A percentile compares a stretch with the other conserved stretches of the same genome.
phyloP scores from a whole-genome alignment of 1,140 invertebrate genomes.

The Leptinotarsa undecemlineata region DNA sequence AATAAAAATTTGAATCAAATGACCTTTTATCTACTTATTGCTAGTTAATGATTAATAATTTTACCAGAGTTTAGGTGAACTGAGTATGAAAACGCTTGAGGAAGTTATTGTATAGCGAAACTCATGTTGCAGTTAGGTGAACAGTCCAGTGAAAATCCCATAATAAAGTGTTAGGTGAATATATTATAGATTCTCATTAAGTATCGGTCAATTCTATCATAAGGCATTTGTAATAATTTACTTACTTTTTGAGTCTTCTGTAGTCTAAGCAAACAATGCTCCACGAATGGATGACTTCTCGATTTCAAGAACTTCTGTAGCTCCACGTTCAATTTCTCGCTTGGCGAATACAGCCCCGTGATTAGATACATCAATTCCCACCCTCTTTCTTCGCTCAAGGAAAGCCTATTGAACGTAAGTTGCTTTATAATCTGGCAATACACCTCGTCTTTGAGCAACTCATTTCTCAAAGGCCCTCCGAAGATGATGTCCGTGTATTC shows the following conservation, averaged over 20 bases:
- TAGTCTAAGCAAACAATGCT: constrained; percentile 80
- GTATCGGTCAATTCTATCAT: too few relatives aligned
- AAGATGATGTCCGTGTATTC: constrained; percentile 92
- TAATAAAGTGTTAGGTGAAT: too few relatives aligned
- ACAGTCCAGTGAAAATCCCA: too few relatives aligned
- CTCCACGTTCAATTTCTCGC: constrained; percentile 62
- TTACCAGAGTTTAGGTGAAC: too few relatives aligned
- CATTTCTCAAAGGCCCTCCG: constrained; percentile 72
- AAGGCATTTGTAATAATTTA: neutral
- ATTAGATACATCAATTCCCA: constrained; percentile 94
- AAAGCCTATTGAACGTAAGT: constrained; percentile 80
- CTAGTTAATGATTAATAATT: too few relatives aligned
- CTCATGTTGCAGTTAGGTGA: too few relatives aligned
- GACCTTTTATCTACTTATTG: too few relatives aligned
- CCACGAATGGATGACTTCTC: constrained; percentile 73
- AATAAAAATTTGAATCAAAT: too few relatives aligned
- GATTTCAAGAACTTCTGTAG: constrained; percentile 77
- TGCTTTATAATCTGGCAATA: constrained; percentile 96
- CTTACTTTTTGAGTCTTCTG: constrained; percentile 74
- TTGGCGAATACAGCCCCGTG: constrained; percentile 83
- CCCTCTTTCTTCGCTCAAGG: constrained; percentile 84
- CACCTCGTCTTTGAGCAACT: constrained; percentile 84
- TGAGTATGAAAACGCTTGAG: too few relatives aligned
- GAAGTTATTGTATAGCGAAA: too few relatives aligned
- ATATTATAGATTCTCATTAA: too few relatives aligned